Conservation (phyloP, 2,888 invertebrate genomes). For the Heliconius ismenius region DNA sequence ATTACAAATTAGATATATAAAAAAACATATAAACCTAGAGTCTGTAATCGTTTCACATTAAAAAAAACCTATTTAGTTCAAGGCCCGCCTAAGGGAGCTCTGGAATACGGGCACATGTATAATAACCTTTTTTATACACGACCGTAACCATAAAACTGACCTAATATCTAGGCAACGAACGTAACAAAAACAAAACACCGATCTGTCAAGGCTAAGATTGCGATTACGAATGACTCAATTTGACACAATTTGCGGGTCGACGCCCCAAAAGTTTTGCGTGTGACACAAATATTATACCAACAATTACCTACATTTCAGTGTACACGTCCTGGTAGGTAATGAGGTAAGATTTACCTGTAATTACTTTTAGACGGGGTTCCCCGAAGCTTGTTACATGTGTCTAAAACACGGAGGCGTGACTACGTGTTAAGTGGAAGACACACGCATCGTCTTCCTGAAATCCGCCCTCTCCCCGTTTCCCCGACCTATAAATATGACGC, state of each 20-base stretch:
- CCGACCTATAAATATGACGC: constrained; percentile 74
- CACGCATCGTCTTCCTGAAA: constrained; percentile 69
- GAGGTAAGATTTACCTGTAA: constrained; percentile 33
- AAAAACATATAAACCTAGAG: neutral
- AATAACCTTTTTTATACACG: constrained; percentile 14
- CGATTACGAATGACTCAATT: constrained; percentile 43
- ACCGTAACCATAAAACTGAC: constrained; percentile 6
- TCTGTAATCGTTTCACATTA: neutral
- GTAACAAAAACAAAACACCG: constrained; percentile 34
- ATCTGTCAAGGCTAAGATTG: constrained; percentile 35
- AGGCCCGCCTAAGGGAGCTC: neutral
- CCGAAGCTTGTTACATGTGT: constrained; percentile 67
- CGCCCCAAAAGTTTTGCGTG: constrained; percentile 36
- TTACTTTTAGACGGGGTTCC: constrained; percentile 69
- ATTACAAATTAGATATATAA: neutral
- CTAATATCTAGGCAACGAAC: constrained; percentile 13
- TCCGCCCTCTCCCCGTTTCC: constrained; percentile 66
- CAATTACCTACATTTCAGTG: neutral
- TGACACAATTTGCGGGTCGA: constrained; percentile 45
- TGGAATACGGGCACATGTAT: constrained; percentile 10
- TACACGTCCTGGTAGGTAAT: constrained; percentile 16
- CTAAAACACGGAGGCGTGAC: constrained; percentile 68
- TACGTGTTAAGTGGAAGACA: constrained; percentile 69
- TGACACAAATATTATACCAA: constrained; percentile 30
- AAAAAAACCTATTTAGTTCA: constrained; percentile 6